Evolutionary conservation across 2,113 vertebrate species (phyloP).

Genomic region (Malurus alboscapulatus): DNA sequence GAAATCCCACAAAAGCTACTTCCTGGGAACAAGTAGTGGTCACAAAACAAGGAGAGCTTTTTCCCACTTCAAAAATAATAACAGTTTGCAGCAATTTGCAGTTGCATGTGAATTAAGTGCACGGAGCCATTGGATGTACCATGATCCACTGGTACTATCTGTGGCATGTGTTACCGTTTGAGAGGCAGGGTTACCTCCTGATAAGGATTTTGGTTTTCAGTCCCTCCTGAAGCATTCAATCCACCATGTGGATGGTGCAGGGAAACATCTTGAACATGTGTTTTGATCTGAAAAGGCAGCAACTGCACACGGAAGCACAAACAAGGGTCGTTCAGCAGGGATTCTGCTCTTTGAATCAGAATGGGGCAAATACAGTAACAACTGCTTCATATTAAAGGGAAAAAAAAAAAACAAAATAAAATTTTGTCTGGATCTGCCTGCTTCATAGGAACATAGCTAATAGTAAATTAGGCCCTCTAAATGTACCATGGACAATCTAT

Average conservation of each 20-base stretch:
- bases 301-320: background rate
- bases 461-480: background rate
- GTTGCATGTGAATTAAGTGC: background rate
- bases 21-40: background rate
- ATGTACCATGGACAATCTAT: background rate
- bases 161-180: background rate
- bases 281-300: conserved; percentile 21
- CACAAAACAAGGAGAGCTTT: background rate
- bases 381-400: background rate
- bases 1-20: background rate
- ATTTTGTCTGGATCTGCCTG: background rate
- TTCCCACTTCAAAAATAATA: background rate
- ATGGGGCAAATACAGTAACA: background rate
- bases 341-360: background rate
- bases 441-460: background rate
- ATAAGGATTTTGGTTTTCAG: conserved; percentile 45
- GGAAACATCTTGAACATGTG: conserved; percentile 32
- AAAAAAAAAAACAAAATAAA: background rate
- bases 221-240: background rate
- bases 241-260: background rate
- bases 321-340: background rate
- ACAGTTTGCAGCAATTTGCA: background rate
- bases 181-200: conserved; percentile 27
- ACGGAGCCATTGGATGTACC: background rate
- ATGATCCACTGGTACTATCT: background rate